These are phyloP conservation scores for Choristoneura rosaceana DNA, from an alignment of 2,888 invertebrate genomes.

Conservation along the genomic window DNA sequence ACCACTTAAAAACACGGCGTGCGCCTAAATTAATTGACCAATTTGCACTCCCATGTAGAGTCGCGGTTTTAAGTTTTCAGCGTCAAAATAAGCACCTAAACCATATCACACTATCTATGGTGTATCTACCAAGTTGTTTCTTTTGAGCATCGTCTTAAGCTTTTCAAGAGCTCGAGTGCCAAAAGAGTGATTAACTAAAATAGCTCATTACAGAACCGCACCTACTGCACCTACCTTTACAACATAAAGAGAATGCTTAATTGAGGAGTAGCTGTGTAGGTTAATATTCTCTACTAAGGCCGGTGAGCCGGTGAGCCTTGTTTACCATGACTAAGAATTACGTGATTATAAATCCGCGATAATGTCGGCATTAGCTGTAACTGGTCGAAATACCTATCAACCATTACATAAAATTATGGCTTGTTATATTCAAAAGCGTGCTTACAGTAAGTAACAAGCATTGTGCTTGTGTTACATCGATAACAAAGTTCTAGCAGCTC, in stretches of 20 bases:
- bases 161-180: too few species aligned
- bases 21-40: too few species aligned
- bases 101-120: too few species aligned
- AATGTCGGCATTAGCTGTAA: slow-evolving; percentile 37
- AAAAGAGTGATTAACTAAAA: too few species aligned
- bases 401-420: slow-evolving; percentile 38
- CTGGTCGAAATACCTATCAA: slow-evolving; percentile 41
- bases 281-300: not conserved
- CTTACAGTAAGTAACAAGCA: slow-evolving; percentile 41
- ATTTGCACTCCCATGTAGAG: too few species aligned
- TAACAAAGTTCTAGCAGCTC: slow-evolving; percentile 59
- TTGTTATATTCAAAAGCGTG: slow-evolving; percentile 41
- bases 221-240: not conserved
- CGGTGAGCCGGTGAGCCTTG: slow-evolving; percentile 10
- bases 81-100: too few species aligned
- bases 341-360: slow-evolving; percentile 36
- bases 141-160: too few species aligned
- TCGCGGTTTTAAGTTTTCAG: too few species aligned
- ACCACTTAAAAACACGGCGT: too few species aligned
- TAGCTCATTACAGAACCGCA: not conserved
- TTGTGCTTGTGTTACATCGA: slow-evolving; percentile 58
- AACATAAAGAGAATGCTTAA: not conserved
- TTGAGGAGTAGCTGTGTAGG: slow-evolving; percentile 6
- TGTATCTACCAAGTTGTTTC: too few species aligned
- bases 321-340: slow-evolving; percentile 38